Evolutionary conservation across 2,888 invertebrate species (phyloP), one percentile per base, ranked within the genome.

Genomic region (Lingula anatina): DNA sequence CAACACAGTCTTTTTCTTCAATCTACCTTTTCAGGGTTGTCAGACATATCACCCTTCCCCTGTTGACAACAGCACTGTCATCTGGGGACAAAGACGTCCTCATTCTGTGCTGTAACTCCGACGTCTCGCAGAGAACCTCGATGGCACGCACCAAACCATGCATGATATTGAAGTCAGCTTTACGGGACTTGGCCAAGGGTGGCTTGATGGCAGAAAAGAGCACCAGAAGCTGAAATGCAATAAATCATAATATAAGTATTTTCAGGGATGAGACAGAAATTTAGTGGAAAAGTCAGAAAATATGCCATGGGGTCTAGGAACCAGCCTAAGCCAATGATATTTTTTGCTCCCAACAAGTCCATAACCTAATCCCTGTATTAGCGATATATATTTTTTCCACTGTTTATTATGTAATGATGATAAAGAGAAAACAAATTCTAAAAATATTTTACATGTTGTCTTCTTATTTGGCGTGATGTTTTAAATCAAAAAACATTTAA

Each of bases 41-140:
- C 31, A 95, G 86, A 68, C 92, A 92, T 65, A 95, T 89, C 18
- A 95, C 88, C 54, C 94, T 82, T 12, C 92, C 91, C 52, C 85
- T 83, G 73, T 81, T 83, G 47, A 80, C 64, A 9, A 83, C 67
- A 18, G 77, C 49, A 20, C 41, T 41, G 2, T 47, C 79, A 59
- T 75, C 80, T 44, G 81, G 80, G 7, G 75, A 76, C 3, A 80
- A 68, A 1, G 79, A 75, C 0, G 79, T 78, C 15, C 80, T 72
- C 60, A 81, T 81, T 55, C 82, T 82, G 35, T 84, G 79, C 72
- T 93, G 90, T 46, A 83, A 79, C 21, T 89, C 88, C 0, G 90
- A 87, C 28, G 86, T 84, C 73, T 93, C 89, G 21, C 88, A 86
- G 3, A 94, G 76, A 0, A 88, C 86, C 75, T 91, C 90, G 31